Evolutionary conservation across 2,113 vertebrate species (phyloP).

Genomic region (Phalacrocorax aristotelis): DNA sequence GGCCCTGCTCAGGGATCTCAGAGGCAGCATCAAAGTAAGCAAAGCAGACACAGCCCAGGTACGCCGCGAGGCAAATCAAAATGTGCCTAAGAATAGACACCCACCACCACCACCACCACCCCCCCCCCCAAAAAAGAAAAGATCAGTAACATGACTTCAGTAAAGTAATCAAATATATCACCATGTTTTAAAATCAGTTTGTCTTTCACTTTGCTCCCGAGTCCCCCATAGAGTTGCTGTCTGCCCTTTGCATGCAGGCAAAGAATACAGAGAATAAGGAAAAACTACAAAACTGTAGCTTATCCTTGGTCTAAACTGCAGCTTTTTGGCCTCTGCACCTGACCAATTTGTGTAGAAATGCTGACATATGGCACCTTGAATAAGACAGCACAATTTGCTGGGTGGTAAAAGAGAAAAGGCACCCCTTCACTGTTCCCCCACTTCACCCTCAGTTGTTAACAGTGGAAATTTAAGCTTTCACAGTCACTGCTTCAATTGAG

Average conservation of each 20-base stretch:
- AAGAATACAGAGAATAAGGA: not conserved
- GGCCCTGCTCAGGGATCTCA: conserved; percentile 94
- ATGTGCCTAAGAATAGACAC: conserved; percentile 83
- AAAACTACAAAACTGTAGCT: not conserved
- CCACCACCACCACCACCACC: too few relatives aligned
- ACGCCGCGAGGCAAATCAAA: conserved; percentile 94
- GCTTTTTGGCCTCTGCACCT: not conserved
- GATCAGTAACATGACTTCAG: not conserved
- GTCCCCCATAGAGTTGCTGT: accelerated
- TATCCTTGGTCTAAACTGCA: not conserved
- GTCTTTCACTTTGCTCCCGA: not conserved
- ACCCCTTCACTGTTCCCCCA: not conserved
- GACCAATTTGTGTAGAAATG: not conserved
- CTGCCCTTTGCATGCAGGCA: not conserved
- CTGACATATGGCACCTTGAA: not conserved
- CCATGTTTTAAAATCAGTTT: not conserved
- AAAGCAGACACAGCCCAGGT: conserved; percentile 95
- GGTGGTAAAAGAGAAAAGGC: not conserved
- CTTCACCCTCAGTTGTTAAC: not conserved
- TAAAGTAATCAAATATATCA: not conserved
- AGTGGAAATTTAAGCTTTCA: not conserved
- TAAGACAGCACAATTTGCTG: not conserved
- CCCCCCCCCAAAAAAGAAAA: not conserved
- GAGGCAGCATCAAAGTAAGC: conserved; percentile 95
- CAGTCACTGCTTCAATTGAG: not conserved